Evolutionary conservation across 2,797 vertebrate genomes (phyloP).

Genomic region (Sorex maritimensis): DNA sequence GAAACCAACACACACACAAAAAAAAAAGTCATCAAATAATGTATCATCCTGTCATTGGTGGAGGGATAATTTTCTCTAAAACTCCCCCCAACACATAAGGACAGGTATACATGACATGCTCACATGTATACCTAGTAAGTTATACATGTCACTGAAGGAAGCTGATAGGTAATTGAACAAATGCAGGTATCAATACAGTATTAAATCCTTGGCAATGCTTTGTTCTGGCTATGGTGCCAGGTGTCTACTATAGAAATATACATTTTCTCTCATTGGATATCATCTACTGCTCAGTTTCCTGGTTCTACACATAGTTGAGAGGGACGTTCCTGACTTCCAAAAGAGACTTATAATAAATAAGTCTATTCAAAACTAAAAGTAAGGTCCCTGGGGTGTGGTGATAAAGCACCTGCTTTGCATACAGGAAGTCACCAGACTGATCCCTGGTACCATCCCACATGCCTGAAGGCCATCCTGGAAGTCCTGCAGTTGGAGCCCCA

Average conservation of each 20-base stretch:
- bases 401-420: no score
- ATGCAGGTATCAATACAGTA: constrained; percentile 47
- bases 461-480: no score
- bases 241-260: not conserved
- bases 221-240: not conserved
- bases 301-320: not conserved
- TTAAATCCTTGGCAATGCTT: not conserved
- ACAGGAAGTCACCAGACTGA: no score
- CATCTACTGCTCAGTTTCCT: not conserved
- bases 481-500: no score
- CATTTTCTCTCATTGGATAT: not conserved
- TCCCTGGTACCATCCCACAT: no score
- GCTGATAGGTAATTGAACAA: constrained; percentile 16
- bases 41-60: not conserved
- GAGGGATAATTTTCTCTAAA: constrained; percentile 33
- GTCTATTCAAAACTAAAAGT: constrained; percentile 9
- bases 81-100: not conserved
- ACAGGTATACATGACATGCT: not conserved
- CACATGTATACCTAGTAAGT: not conserved
- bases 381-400: no score
- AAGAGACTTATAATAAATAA: constrained; percentile 37
- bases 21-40: not conserved
- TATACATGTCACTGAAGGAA: not conserved
- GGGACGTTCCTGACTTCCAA: not conserved
- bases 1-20: not conserved